Conservation (phyloP, 2,888 invertebrate genomes). For the Apocheima hispidaria region DNA sequence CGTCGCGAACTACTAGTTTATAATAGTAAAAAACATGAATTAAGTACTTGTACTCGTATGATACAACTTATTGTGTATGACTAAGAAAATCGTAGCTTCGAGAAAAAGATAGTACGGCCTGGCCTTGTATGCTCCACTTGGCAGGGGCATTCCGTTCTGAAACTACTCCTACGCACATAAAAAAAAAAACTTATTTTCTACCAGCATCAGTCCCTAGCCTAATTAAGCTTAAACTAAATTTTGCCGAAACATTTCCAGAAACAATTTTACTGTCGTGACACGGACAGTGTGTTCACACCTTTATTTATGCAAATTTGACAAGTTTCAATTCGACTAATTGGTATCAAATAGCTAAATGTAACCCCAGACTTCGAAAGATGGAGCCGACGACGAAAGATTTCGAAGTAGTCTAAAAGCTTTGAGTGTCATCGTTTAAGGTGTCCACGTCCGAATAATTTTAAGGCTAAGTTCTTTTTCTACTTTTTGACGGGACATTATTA, state of each 20-base stretch:
- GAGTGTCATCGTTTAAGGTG: too few species aligned
- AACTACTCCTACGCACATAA: neutral
- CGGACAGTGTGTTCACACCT: slow-evolving; percentile 40
- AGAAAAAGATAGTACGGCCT: too few species aligned
- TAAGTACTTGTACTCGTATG: too few species aligned
- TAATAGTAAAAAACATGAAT: too few species aligned
- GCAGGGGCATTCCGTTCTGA: neutral
- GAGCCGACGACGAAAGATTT: neutral
- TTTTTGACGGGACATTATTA: too few species aligned
- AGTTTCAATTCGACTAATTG: slow-evolving; percentile 42
- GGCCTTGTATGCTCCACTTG: too few species aligned
- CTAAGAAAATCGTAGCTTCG: too few species aligned
- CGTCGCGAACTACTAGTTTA: too few species aligned
- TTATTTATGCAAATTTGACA: slow-evolving; percentile 41
- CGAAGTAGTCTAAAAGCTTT: neutral
- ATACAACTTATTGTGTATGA: too few species aligned
- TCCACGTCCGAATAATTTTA: too few species aligned
- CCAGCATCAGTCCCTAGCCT: slow-evolving; percentile 11
- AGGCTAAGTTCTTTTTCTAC: too few species aligned
- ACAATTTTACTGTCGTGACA: slow-evolving; percentile 37
- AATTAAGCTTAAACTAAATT: slow-evolving; percentile 34
- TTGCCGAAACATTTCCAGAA: slow-evolving; percentile 31
- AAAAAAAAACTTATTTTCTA: neutral
- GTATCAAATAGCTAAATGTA: slow-evolving; percentile 29
- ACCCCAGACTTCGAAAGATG: neutral